A percentile compares a stretch with the other conserved stretches of the same genome.
Evolutionary conservation across 2,113 vertebrate genomes (phyloP).

Genomic region (Scatophagus argus): DNA sequence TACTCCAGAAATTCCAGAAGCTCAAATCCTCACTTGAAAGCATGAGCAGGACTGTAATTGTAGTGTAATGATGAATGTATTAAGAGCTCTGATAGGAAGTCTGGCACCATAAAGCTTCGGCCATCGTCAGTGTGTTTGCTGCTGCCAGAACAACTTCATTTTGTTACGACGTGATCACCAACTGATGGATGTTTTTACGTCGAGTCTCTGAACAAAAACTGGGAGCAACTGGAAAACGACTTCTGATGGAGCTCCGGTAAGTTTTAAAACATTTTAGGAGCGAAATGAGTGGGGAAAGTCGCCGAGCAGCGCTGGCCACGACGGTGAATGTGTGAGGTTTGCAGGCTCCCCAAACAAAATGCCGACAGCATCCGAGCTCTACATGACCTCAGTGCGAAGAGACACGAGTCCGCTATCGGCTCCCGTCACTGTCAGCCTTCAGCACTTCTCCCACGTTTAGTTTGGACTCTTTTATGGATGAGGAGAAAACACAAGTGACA

Average conservation of each 20-base stretch:
- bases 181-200: neutral
- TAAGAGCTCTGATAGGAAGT: neutral
- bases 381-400: neutral
- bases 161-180: neutral
- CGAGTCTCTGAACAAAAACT: neutral
- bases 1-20: too few relatives aligned
- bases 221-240: neutral
- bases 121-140: neutral
- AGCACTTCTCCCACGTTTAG: too few relatives aligned
- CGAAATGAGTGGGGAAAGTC: slow-evolving; percentile 20
- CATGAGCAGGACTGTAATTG: too few relatives aligned
- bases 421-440: neutral
- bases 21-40: too few relatives aligned
- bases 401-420: neutral
- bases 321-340: slow-evolving; percentile 21
- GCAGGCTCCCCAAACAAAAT: neutral
- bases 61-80: too few relatives aligned
- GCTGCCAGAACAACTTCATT: neutral
- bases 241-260: neutral
- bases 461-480: neutral
- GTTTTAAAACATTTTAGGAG: slow-evolving; percentile 2
- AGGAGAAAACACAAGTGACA: slow-evolving; percentile 51
- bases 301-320: neutral
- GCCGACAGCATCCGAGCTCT: neutral
- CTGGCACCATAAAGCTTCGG: neutral